A percentile compares a stretch with the other conserved stretches of the same genome.
Evolutionary conservation across 2,113 vertebrate species (phyloP).

Genomic region (Phylloscopus trochilus): DNA sequence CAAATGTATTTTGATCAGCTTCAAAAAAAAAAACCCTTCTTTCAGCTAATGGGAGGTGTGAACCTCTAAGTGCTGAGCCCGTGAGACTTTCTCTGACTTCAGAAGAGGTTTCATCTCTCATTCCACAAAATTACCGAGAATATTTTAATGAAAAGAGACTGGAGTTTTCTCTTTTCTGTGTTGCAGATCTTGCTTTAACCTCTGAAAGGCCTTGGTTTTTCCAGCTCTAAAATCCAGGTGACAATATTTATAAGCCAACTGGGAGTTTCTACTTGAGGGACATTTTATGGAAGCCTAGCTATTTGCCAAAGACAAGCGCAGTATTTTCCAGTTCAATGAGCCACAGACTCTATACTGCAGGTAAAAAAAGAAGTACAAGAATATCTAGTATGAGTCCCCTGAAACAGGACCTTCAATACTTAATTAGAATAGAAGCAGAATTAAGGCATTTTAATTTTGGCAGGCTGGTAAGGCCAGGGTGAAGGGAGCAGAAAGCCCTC

Average conservation of each 20-base stretch:
- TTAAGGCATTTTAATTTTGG: not conserved
- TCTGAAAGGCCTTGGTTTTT: not conserved
- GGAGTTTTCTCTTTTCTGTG: not conserved
- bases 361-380: not conserved
- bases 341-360: not conserved
- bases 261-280: not conserved
- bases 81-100: not conserved
- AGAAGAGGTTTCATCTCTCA: not conserved
- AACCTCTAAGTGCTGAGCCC: not conserved
- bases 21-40: not conserved
- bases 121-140: not conserved
- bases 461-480: not conserved
- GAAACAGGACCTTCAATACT: not conserved
- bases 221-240: not conserved
- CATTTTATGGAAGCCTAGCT: conserved; percentile 1
- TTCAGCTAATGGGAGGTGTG: not conserved
- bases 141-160: not conserved
- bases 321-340: conserved; percentile 38
- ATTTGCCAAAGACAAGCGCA: not conserved
- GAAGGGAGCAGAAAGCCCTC: not conserved
- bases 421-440: not conserved
- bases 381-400: not conserved
- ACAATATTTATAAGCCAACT: not conserved
- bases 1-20: not conserved
- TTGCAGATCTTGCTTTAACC: not conserved